Evolutionary conservation across 2,113 vertebrate species (phyloP), one percentile per base, ranked within the genome.

Genomic region (Salvator merianae): DNA sequence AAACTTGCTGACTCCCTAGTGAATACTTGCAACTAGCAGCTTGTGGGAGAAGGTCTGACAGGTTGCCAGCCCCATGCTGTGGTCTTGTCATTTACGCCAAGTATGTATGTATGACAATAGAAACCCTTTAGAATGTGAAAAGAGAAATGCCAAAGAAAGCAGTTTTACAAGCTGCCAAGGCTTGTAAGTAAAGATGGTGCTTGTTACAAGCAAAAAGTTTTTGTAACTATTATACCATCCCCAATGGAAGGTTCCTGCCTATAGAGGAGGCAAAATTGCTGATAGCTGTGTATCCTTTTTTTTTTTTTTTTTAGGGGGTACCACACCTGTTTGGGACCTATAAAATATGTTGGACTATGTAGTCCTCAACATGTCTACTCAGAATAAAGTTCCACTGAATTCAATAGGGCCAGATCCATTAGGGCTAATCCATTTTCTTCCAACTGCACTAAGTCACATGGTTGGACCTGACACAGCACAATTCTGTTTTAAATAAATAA

Each of bases 191-290:
- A 18, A 65, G 38, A 55, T 3, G 8, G 22, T 47, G 24, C 59
- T 77, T 76, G 84, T 62, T 70, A 26, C 47, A 50, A 73, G 32
- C 18, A 73, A 16, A 40, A 89, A 55, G 82, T 79, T 71, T 63
- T 87, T 16, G 55, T 2, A 89, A 89, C 81, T 88, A 82, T 81
- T 85, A 59, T 69, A n/a, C n/a, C 55, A 9, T 77, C 69, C 75
- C 47, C 36, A 22, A 1, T 28, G 76, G 85, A 43, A 12, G 66
- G 30, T 79, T 63, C 75, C 84, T 59, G 66, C 80, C 43, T 47
- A 38, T 34, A 59, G 16, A 47, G 53, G 50, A 88, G 36, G 32
- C 9, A 36, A 84, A 36, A 34, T 55, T 76, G 79, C 84, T 80
- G 28, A 50, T 38, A 77, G 79, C 65, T 84, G 10, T 34, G 86